Percentiles rank a stretch among this genome's conserved stretches.
These are phyloP conservation scores for Spinibarbus caldwelli DNA, from an alignment of 2,797 vertebrate species.

Conservation along the genomic window DNA sequence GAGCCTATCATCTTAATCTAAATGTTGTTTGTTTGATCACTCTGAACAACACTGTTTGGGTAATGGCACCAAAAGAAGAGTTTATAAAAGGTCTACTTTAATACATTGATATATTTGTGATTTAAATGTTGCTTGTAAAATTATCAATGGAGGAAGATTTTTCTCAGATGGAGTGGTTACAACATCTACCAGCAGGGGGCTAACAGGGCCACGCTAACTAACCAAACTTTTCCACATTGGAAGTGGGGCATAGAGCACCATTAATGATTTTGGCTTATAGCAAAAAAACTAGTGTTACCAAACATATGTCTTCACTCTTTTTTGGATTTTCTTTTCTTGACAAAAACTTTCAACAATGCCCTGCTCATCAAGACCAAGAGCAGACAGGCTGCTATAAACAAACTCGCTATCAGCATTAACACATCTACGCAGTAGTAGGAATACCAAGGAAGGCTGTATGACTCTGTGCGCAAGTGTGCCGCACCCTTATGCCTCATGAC, in stretches of 20 bases:
- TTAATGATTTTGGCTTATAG: neutral
- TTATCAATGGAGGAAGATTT: neutral
- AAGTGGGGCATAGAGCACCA: neutral
- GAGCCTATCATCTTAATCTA: slow-evolving; percentile 1
- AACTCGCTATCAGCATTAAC: slow-evolving; percentile 40
- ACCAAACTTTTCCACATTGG: neutral
- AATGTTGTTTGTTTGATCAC: neutral
- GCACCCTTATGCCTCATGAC: slow-evolving; percentile 65
- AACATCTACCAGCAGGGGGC: neutral
- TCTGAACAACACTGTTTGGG: neutral
- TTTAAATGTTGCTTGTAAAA: slow-evolving; percentile 4
- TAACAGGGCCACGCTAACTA: neutral
- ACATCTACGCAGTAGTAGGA: slow-evolving; percentile 62
- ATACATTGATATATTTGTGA: neutral
- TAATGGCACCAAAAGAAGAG: neutral
- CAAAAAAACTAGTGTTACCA: neutral
- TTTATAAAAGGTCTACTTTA: neutral
- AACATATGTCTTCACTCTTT: slow-evolving; percentile 13
- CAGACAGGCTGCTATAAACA: slow-evolving; percentile 3
- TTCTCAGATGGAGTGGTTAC: neutral
- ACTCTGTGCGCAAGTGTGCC: slow-evolving; percentile 60
- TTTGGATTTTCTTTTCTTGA: slow-evolving; percentile 51
- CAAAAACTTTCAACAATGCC: slow-evolving; percentile 28
- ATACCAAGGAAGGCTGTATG: slow-evolving; percentile 64
- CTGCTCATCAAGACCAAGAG: slow-evolving; percentile 44